phyloP scores from a whole-genome alignment of 2,113 vertebrate genomes.

The Dolichallabes microphthalmus region DNA sequence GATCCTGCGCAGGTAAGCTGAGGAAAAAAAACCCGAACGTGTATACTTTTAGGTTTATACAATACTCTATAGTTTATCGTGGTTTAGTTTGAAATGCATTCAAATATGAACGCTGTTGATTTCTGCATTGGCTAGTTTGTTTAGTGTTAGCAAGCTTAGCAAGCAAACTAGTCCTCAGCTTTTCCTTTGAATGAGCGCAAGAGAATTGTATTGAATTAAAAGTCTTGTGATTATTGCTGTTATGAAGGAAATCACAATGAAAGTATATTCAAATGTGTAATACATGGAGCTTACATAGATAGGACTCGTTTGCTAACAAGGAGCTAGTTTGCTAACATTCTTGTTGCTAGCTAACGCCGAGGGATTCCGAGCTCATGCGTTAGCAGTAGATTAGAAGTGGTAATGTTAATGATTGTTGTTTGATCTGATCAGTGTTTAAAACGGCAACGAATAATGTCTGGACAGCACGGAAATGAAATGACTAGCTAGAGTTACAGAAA shows the following conservation, averaged over 20 bases:
- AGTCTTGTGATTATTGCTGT: not conserved
- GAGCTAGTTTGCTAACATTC: not conserved
- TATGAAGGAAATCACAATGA: not conserved
- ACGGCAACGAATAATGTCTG: not conserved
- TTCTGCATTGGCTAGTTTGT: not conserved
- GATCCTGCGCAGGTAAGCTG: conserved; percentile 88
- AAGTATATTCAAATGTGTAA: no score
- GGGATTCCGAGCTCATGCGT: not conserved
- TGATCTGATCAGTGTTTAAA: not conserved
- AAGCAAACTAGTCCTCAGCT: not conserved
- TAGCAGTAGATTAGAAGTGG: not conserved
- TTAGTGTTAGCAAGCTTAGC: conserved; percentile 5
- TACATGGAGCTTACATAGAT: not conserved
- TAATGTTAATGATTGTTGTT: not conserved
- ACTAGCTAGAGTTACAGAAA: not conserved
- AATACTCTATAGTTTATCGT: not conserved
- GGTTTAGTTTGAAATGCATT: not conserved
- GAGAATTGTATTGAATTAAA: not conserved
- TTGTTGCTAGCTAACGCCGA: not conserved
- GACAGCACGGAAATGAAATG: not conserved
- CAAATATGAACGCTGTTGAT: not conserved
- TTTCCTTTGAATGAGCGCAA: not conserved
- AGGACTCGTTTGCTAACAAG: not conserved
- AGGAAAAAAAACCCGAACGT: no score
- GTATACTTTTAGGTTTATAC: not conserved